phyloP scores from a whole-genome alignment of 2,888 invertebrate species.

The Polydrusus cervinus region DNA sequence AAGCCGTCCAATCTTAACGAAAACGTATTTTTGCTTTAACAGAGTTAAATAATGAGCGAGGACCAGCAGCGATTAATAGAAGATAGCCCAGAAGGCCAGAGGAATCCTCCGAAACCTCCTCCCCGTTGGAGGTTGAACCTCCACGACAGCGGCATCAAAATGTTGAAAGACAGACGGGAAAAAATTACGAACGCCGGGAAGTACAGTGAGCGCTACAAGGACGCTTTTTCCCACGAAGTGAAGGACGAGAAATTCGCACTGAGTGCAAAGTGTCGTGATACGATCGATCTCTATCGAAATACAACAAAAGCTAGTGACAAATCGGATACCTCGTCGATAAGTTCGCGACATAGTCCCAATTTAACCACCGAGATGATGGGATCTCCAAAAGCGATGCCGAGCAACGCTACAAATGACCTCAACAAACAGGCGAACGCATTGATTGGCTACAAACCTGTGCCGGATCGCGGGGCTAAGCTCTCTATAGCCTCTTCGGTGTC shows the following conservation, averaged over 20 bases:
- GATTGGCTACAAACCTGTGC: constrained; percentile 73
- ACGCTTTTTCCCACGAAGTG: constrained; percentile 63
- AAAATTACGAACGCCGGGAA: constrained; percentile 67
- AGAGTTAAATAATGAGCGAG: constrained; percentile 63
- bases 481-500: constrained; percentile 57
- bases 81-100: constrained; percentile 9
- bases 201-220: constrained; percentile 69
- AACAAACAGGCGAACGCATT: constrained; percentile 71
- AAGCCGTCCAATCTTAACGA: constrained; percentile 12
- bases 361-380: constrained; percentile 60
- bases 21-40: constrained; percentile 56
- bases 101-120: not conserved
- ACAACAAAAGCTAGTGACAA: constrained; percentile 60
- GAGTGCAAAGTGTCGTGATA: constrained; percentile 61
- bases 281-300: constrained; percentile 58
- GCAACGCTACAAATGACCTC: constrained; percentile 68
- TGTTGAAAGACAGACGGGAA: constrained; percentile 66
- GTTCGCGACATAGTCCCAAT: constrained; percentile 44
- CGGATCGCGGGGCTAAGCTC: constrained; percentile 70
- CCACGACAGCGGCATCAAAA: constrained; percentile 63
- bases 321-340: constrained; percentile 36
- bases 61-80: constrained; percentile 7
- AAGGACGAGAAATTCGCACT: constrained; percentile 60
- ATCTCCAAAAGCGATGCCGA: constrained; percentile 59
- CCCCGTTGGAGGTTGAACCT: constrained; percentile 54